phyloP scores from a whole-genome alignment of 1,140 invertebrate species.

The Cydia fagiglandana region DNA sequence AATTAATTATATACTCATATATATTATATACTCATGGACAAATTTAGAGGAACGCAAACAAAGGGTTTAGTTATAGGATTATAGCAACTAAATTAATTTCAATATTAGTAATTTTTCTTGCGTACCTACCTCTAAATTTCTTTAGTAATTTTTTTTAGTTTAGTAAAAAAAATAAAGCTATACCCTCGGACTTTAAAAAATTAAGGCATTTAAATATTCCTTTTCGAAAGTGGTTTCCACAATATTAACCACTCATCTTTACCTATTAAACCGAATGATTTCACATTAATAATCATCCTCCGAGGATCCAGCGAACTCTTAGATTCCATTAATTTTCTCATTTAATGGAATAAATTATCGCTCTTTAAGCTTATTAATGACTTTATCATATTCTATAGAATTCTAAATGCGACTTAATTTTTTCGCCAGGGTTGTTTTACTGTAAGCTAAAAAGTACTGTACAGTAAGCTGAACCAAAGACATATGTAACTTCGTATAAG shows the following conservation, averaged over 20 bases:
- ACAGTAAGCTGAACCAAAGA: no score
- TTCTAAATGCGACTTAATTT: conserved; percentile 8
- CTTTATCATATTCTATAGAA: conserved; percentile 6
- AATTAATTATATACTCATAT: no score
- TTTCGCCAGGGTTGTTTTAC: background rate
- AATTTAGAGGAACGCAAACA: no score
- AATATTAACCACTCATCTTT: conserved; percentile 1
- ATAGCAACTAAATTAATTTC: no score
- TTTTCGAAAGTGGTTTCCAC: background rate
- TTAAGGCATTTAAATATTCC: background rate
- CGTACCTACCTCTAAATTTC: no score
- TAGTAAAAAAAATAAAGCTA: no score
- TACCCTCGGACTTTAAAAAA: background rate
- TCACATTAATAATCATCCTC: conserved; percentile 1
- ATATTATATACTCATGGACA: no score
- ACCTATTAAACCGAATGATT: conserved; percentile 6
- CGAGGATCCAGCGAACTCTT: background rate
- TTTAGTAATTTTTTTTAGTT: no score
- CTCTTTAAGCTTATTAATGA: conserved; percentile 21
- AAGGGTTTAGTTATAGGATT: no score
- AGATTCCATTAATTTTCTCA: conserved; percentile 18
- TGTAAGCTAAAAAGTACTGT: no score
- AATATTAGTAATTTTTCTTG: no score
- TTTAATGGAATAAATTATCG: conserved; percentile 31
- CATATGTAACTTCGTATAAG: no score